A percentile compares a stretch with the other conserved stretches of the same genome.
Evolutionary conservation across 2,888 invertebrate genomes (phyloP).

Genomic region (Monoplex corrugatus): DNA sequence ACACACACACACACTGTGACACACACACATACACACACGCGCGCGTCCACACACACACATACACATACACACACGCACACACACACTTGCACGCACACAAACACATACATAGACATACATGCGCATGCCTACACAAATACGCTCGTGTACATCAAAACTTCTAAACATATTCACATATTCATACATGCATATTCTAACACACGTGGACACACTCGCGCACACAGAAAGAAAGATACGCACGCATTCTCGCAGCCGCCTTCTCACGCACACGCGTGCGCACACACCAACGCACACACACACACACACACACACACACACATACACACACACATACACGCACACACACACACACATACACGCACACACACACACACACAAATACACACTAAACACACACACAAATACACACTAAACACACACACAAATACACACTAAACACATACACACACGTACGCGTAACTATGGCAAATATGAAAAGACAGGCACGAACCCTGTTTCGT

Average conservation of each 20-base stretch:
- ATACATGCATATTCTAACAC: not conserved
- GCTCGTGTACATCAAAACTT: not conserved
- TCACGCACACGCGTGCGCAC: conserved; percentile 28
- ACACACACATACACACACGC: conserved; percentile 18
- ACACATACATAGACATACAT: not conserved
- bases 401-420: not conserved
- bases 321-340: not conserved
- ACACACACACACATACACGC: conserved; percentile 13
- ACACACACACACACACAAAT: not conserved
- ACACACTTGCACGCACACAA: not conserved
- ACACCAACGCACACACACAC: conserved; percentile 21
- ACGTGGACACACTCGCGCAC: not conserved
- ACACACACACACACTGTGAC: not conserved
- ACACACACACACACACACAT: conserved; percentile 33
- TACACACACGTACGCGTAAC: not conserved
- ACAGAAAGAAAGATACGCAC: not conserved
- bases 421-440: not conserved
- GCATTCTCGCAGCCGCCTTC: not conserved
- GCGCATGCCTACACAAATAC: conserved; percentile 24
- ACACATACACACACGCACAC: not conserved
- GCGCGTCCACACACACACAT: not conserved
- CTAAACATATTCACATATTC: not conserved
- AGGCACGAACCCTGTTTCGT: not conserved
- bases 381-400: not conserved
- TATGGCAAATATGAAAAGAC: not conserved